phyloP scores from a whole-genome alignment of 2,113 vertebrate species.

The Dasyornis broadbenti region DNA sequence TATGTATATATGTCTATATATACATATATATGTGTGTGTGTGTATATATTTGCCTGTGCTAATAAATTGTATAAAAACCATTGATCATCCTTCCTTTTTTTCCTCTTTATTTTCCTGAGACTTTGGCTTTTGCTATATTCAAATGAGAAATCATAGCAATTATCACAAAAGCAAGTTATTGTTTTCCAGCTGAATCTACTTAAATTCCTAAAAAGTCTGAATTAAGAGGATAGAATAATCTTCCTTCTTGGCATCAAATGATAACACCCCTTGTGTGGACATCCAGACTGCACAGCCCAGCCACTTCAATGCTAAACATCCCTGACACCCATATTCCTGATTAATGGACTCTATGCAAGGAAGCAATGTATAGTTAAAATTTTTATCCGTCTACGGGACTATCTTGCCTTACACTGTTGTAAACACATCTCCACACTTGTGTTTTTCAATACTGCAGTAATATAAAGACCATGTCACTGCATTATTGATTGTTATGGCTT shows the following conservation, averaged over 20 bases:
- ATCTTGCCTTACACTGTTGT: neutral
- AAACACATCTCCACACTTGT: neutral
- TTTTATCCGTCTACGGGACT: neutral
- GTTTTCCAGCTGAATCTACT: neutral
- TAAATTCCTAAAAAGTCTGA: neutral
- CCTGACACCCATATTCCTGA: neutral
- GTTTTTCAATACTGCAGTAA: neutral
- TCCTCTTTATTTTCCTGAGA: rapidly evolving
- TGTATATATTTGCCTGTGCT: neutral
- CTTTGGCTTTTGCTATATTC: neutral
- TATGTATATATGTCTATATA: neutral
- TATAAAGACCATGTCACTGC: neutral
- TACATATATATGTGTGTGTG: neutral
- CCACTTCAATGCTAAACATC: neutral
- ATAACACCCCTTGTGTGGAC: neutral
- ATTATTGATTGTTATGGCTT: neutral
- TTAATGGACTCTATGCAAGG: neutral
- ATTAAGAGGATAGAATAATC: neutral
- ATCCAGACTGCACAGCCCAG: neutral
- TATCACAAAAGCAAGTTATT: neutral
- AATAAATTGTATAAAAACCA: neutral
- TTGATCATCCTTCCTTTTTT: neutral
- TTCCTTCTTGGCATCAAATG: neutral
- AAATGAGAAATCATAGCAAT: neutral
- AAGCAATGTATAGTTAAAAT: neutral